Evolutionary conservation across 2,888 invertebrate genomes (phyloP), one percentile per base, ranked within the genome.

Genomic region (Drosophila antonietae): DNA sequence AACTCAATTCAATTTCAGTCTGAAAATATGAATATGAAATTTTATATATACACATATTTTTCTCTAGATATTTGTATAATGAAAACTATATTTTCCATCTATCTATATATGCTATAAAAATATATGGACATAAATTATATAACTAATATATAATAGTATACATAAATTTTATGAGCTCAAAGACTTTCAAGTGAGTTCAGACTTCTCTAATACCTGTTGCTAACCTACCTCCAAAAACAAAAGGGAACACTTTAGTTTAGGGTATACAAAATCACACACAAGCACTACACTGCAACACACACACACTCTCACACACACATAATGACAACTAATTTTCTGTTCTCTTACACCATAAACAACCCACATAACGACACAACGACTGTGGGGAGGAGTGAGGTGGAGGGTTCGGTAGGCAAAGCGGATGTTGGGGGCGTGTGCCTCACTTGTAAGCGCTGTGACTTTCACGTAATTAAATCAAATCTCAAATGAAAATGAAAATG

Each of bases 381-480:
- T 41, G 37, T 9, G 20, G 41, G 52, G 7, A 23, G 52, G 7
- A 23, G 23, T 23, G 49, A 43, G 7, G 49, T 2, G 18, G 35
- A 31, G 28, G 8, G 28, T 0, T 0, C 20, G 31, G 31, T 31
- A 8, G 31, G 1, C 33, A 33, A 18, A 51, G 18, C 51, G 51
- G 51, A 51, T 35, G 33, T 51, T 51, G 56, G 41, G 43, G 56
- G 20, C 44, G 57, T 57, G 44, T 20, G 53, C 15, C 53, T 23
- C 39, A 51, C 9, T 23, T 37, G 52, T 37, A 37, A 52, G 65
- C 44, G 65, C 52, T 31, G 46, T 51, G 66, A 85, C 85, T 87
- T 88, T 85, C 88, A 81, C 88, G 73, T 88, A 81, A 88, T 86
- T 87, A 87, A 83, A 86, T 83, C 79, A 82, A 83, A 86, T 85